phyloP scores from a whole-genome alignment of 2,888 invertebrate species.

The Netelia fuscicornis region DNA sequence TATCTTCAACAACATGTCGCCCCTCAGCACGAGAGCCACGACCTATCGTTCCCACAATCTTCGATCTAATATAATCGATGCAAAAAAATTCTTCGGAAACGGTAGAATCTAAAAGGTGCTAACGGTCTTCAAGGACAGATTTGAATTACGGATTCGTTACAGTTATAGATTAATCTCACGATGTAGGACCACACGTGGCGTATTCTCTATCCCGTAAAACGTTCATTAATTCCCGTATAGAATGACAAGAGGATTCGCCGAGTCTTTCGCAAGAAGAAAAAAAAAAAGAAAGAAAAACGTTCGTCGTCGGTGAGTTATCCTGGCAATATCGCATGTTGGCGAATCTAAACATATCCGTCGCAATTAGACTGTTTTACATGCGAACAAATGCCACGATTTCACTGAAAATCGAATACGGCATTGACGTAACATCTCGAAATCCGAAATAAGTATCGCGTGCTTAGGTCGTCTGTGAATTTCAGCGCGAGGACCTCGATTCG shows the following conservation, averaged over 20 bases:
- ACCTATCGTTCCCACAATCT: constrained; percentile 3
- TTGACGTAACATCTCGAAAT: background rate
- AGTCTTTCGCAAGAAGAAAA: constrained; percentile 50
- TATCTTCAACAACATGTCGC: too few species aligned
- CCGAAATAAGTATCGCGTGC: background rate
- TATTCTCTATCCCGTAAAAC: too few species aligned
- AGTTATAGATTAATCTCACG: constrained; percentile 34
- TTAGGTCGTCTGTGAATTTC: background rate
- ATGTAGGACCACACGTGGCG: background rate
- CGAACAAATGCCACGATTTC: constrained; percentile 29
- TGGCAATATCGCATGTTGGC: constrained; percentile 66
- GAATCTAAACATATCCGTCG: constrained; percentile 76
- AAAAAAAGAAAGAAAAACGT: constrained; percentile 1
- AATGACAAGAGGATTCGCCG: too few species aligned
- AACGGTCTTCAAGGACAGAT: constrained; percentile 44
- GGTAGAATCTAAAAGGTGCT: background rate
- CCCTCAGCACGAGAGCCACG: background rate
- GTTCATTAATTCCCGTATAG: too few species aligned
- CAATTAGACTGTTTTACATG: constrained; percentile 76
- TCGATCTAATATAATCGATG: too few species aligned
- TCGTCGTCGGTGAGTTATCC: constrained; percentile 12
- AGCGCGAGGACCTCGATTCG: background rate
- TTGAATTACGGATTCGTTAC: constrained; percentile 39
- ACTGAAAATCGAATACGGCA: background rate
- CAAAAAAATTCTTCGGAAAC: background rate